These are phyloP conservation scores for Oscarella lobularis DNA, from an alignment of 37 sponge, comb jelly and placozoan species.

Conservation along the genomic window DNA sequence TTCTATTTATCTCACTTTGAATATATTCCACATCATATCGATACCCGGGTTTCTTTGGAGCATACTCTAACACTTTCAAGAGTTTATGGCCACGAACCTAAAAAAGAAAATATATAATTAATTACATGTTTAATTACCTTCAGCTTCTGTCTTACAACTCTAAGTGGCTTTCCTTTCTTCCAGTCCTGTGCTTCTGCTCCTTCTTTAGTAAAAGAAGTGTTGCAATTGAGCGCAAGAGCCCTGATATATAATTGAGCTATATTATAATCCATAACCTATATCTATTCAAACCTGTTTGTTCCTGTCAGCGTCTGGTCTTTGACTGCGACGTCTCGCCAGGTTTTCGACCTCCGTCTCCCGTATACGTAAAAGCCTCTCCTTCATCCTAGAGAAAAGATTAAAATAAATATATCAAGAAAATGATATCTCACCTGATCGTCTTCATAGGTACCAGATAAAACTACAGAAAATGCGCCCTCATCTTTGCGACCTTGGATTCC, in stretches of 20 bases:
- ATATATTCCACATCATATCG: conserved; percentile 89
- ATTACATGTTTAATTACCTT: not conserved
- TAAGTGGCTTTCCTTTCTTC: conserved; percentile 71
- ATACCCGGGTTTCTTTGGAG: conserved; percentile 78
- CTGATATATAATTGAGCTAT: conserved; percentile 4
- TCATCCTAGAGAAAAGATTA: conserved; percentile 24
- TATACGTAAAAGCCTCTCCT: conserved; percentile 81
- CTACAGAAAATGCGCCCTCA: conserved; percentile 86
- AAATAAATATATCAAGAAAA: no score
- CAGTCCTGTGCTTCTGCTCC: conserved; percentile 66
- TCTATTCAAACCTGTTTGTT: conserved; percentile 51
- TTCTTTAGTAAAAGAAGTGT: conserved; percentile 56
- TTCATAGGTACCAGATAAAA: conserved; percentile 83
- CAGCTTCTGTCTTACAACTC: conserved; percentile 44
- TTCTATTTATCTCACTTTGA: no score
- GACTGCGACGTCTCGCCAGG: conserved; percentile 76
- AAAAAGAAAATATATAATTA: not conserved
- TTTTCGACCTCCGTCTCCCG: conserved; percentile 88
- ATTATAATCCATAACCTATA: not conserved
- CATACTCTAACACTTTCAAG: conserved; percentile 61
- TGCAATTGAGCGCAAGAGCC: conserved; percentile 72
- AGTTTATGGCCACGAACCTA: conserved; percentile 72
- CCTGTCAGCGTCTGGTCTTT: conserved; percentile 81
- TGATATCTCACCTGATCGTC: conserved; percentile 60
- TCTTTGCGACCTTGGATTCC: conserved; percentile 81